A percentile compares a stretch with the other conserved stretches of the same genome.
phyloP scores from a whole-genome alignment of 2,888 invertebrate genomes.

The Eupithecia pulchellata region DNA sequence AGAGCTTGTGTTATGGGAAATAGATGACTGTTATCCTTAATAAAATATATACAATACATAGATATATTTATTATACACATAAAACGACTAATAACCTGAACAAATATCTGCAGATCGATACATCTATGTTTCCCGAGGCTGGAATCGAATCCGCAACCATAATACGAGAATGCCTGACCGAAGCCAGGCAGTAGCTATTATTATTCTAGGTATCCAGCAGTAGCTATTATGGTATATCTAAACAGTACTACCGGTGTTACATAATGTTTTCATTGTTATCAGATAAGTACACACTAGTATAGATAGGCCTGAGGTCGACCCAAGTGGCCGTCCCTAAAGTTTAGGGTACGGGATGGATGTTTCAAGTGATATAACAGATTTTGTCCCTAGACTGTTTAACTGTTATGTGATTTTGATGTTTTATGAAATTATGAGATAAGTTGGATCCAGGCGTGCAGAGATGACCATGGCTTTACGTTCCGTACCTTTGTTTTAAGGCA shows the following conservation, averaged over 20 bases:
- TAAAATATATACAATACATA: too few relatives aligned
- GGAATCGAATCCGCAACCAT: too few relatives aligned
- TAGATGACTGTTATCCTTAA: too few relatives aligned
- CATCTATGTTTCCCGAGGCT: too few relatives aligned
- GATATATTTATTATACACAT: too few relatives aligned
- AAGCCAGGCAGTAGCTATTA: neutral
- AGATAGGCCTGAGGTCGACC: slow-evolving; percentile 48
- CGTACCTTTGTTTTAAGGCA: neutral
- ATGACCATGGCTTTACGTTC: neutral
- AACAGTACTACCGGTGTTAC: slow-evolving; percentile 30
- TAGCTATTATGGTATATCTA: too few relatives aligned
- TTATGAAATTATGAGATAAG: slow-evolving; percentile 40
- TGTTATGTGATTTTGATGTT: slow-evolving; percentile 54
- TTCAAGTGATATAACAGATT: slow-evolving; percentile 71
- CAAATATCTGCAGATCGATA: too few relatives aligned
- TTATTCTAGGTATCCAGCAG: slow-evolving; percentile 20
- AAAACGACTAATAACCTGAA: too few relatives aligned
- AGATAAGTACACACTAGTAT: slow-evolving; percentile 13
- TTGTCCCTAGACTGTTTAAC: slow-evolving; percentile 56
- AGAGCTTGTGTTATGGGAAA: too few relatives aligned
- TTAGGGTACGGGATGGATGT: slow-evolving; percentile 62
- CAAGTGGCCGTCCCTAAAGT: slow-evolving; percentile 61
- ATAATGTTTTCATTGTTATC: slow-evolving; percentile 57
- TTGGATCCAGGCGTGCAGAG: slow-evolving; percentile 32
- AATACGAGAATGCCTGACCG: neutral